A percentile compares a stretch with the other conserved stretches of the same genome.
Conservation (phyloP, 64 coral and sea anemone species). For the Stylophora pistillata region DNA sequence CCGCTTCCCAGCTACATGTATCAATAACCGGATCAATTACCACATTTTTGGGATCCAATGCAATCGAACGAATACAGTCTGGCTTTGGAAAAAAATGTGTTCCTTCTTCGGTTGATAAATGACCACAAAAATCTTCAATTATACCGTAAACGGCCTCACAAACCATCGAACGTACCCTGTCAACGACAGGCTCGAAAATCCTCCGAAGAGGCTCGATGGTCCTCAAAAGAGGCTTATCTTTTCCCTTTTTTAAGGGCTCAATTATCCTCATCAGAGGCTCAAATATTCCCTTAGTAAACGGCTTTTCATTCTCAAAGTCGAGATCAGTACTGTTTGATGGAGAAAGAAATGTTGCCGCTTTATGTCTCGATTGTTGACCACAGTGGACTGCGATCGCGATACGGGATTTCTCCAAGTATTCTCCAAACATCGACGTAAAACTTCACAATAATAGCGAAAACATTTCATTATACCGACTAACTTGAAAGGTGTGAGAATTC, state of each 20-base stretch:
- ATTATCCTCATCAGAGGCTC: conserved; percentile 27
- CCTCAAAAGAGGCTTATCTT: conserved; percentile 27
- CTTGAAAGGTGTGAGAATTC: conserved; percentile 21
- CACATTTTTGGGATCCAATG: conserved; percentile 5
- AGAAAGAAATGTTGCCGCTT: conserved; percentile 6
- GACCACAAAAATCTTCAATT: background rate
- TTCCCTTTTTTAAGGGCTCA: conserved; percentile 25
- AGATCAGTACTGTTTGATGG: conserved; percentile 25
- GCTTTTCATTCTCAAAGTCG: conserved; percentile 21
- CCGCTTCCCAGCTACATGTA: background rate
- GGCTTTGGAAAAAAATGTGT: background rate
- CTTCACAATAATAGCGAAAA: conserved; percentile 1
- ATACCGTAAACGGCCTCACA: conserved; percentile 8
- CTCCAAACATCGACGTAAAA: conserved; percentile 9
- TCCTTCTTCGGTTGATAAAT: conserved; percentile 11
- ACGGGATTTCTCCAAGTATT: background rate
- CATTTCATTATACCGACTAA: conserved; percentile 16
- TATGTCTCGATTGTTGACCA: conserved; percentile 21
- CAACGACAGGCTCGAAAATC: conserved; percentile 9
- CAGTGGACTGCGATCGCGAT: conserved; percentile 8
- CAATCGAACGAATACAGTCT: conserved; percentile 4
- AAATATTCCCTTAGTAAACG: conserved; percentile 26
- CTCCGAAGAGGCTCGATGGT: conserved; percentile 7
- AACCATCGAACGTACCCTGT: conserved; percentile 3
- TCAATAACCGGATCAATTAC: background rate